Evolutionary conservation across 2,888 invertebrate species (phyloP).

Genomic region (Crioceris asparagi): DNA sequence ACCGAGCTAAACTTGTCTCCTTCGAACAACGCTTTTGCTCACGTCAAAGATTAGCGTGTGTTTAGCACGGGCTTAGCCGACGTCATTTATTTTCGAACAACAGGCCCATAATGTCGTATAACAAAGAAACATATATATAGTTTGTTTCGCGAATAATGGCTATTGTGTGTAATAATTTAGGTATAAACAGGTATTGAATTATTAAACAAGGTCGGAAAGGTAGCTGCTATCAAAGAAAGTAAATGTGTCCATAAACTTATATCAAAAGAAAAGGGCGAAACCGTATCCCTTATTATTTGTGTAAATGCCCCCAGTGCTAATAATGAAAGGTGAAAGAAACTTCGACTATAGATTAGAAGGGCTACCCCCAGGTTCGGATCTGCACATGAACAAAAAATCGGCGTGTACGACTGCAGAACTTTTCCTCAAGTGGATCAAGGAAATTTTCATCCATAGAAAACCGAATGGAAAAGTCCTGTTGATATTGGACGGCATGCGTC

Average conservation of each 20-base stretch:
- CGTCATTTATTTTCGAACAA: too few species aligned
- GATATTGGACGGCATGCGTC: slow-evolving; percentile 25
- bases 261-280: slow-evolving; percentile 8
- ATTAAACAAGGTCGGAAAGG: slow-evolving; percentile 8
- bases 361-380: slow-evolving; percentile 14
- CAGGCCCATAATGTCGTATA: too few species aligned
- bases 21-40: too few species aligned
- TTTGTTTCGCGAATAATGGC: too few species aligned
- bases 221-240: slow-evolving; percentile 6
- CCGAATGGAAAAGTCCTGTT: slow-evolving; percentile 22
- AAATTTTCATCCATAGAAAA: slow-evolving; percentile 24
- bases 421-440: slow-evolving; percentile 12
- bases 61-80: too few species aligned
- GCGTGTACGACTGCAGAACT: slow-evolving; percentile 14
- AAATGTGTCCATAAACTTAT: slow-evolving; percentile 9
- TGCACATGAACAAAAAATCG: slow-evolving; percentile 18
- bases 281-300: slow-evolving; percentile 6
- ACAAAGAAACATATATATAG: too few species aligned
- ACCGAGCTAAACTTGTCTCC: too few species aligned
- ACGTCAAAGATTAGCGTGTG: too few species aligned
- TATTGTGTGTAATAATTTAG: too few species aligned
- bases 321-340: slow-evolving; percentile 16
- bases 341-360: slow-evolving; percentile 11
- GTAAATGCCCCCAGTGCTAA: slow-evolving; percentile 13
- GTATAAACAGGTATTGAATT: slow-evolving; percentile 12